Percentiles rank a stretch among this genome's conserved stretches.
These are phyloP conservation scores for Silurus asotus DNA, from an alignment of 2,113 vertebrate genomes.

Conservation along the genomic window DNA sequence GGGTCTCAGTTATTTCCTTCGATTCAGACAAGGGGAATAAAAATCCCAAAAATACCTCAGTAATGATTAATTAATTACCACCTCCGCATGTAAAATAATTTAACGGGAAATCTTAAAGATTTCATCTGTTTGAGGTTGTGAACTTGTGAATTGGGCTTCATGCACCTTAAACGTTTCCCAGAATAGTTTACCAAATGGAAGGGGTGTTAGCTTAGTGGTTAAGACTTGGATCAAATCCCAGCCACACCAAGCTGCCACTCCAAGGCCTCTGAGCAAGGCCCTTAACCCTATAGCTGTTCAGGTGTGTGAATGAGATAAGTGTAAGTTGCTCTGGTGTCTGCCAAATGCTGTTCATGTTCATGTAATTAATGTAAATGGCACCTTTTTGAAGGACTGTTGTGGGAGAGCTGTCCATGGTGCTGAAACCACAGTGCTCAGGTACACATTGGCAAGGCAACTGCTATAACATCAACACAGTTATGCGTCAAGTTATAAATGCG, in stretches of 20 bases:
- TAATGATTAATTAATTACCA: neutral
- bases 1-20: neutral
- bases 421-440: neutral
- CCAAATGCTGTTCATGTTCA: no score
- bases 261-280: no score
- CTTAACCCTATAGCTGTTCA: no score
- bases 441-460: neutral
- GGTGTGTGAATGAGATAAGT: no score
- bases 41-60: neutral
- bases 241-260: no score
- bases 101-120: neutral
- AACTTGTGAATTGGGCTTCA: neutral
- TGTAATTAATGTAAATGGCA: no score
- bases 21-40: neutral
- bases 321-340: no score
- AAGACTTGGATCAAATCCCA: no score
- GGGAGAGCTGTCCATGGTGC: conserved; percentile 4
- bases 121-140: neutral
- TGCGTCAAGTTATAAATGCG: no score
- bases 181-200: neutral
- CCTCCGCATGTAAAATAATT: neutral
- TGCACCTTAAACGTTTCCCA: neutral
- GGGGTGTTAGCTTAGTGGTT: no score
- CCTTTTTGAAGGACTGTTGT: no score
- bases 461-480: neutral